Percentiles rank a stretch among this genome's conserved stretches.
Conservation (phyloP, 2,113 vertebrate genomes). For the Empidonax traillii region DNA sequence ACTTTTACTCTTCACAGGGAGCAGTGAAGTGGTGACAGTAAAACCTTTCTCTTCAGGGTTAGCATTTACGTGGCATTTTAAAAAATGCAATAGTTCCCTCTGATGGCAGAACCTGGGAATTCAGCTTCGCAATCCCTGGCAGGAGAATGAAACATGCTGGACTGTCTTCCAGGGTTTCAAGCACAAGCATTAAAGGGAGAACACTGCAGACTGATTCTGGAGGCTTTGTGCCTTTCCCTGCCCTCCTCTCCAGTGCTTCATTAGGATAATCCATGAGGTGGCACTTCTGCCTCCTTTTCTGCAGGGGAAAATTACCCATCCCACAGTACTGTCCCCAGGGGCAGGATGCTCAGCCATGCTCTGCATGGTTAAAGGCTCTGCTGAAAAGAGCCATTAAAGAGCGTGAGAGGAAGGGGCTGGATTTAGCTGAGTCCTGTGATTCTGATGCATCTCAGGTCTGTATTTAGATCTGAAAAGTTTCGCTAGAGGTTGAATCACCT, state of each 20-base stretch:
- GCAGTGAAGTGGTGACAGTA: neutral
- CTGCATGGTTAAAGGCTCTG: neutral
- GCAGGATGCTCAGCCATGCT: neutral
- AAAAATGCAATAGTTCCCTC: slow-evolving; percentile 61
- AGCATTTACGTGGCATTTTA: neutral
- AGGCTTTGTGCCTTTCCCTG: neutral
- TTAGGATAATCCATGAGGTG: neutral
- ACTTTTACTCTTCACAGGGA: neutral
- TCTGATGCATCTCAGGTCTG: neutral
- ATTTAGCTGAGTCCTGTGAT: neutral
- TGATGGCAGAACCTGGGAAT: slow-evolving; percentile 31
- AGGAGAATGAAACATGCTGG: neutral
- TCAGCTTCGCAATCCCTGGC: neutral
- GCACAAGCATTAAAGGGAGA: neutral
- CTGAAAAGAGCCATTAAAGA: neutral
- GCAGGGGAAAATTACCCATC: neutral
- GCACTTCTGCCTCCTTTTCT: neutral
- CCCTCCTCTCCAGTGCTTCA: neutral
- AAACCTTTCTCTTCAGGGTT: neutral
- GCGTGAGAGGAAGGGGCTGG: neutral
- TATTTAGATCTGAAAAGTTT: neutral
- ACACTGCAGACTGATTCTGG: neutral
- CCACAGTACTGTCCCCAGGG: neutral
- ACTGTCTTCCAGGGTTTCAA: neutral
- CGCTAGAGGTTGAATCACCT: neutral